Conservation (phyloP, 2,888 invertebrate species). For the Crossocerus cetratus region DNA sequence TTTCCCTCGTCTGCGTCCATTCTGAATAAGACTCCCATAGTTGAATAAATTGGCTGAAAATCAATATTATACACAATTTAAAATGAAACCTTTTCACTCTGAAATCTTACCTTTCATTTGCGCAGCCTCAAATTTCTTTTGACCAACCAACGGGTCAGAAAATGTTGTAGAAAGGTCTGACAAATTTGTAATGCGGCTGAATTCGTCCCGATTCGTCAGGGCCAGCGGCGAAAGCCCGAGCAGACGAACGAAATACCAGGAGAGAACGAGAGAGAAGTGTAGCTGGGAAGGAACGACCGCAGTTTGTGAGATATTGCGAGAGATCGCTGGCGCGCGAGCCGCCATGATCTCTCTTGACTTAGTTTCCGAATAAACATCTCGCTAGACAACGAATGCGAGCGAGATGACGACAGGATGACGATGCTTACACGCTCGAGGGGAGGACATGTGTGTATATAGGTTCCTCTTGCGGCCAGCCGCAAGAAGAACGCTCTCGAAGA, state of each 20-base stretch:
- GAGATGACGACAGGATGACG: constrained; percentile 32
- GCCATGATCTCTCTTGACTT: constrained; percentile 49
- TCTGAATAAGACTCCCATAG: no score
- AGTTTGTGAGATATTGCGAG: constrained; percentile 66
- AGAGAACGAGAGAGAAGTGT: constrained; percentile 17
- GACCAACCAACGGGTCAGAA: no score
- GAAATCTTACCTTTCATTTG: no score
- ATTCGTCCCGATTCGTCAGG: neutral
- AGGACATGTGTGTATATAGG: constrained; percentile 14
- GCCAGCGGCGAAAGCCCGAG: neutral
- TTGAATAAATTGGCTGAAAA: no score
- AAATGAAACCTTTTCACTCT: no score
- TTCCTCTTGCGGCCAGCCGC: constrained; percentile 50
- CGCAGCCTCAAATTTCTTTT: no score
- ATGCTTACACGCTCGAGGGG: constrained; percentile 43
- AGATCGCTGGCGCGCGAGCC: constrained; percentile 57
- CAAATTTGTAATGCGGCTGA: neutral
- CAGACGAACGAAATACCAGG: neutral
- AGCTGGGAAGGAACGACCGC: constrained; percentile 55
- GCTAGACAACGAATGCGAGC: constrained; percentile 31
- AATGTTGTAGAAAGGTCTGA: no score
- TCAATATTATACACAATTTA: no score
- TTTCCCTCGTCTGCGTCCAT: no score
- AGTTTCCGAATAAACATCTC: constrained; percentile 44
- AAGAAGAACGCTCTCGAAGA: constrained; percentile 38